Percentiles rank a stretch among this genome's conserved stretches.
These are phyloP conservation scores for Cladorhizidae sp. DNA, from an alignment of 37 sponge, comb jelly and placozoan genomes.

Conservation along the genomic window DNA sequence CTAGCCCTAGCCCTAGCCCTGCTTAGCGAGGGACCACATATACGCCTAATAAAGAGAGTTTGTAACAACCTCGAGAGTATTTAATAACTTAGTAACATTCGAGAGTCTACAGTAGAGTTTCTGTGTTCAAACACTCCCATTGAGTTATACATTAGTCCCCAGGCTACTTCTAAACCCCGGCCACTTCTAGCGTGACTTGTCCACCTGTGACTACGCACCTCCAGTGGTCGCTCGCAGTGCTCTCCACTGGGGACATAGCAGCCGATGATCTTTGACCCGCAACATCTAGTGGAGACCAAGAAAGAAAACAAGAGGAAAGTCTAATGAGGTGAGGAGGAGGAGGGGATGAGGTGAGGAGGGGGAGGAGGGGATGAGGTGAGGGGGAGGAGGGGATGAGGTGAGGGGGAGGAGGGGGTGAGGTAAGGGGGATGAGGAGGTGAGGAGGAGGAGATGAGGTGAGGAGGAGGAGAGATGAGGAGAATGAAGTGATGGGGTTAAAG, in stretches of 20 bases:
- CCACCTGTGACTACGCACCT: no score
- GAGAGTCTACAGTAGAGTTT: no score
- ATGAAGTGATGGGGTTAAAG: not conserved
- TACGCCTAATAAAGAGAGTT: no score
- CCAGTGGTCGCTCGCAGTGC: slow-evolving; percentile 88
- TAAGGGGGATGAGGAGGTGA: not conserved
- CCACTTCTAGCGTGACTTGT: no score
- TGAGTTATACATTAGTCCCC: no score
- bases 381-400: not conserved
- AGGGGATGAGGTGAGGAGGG: not conserved
- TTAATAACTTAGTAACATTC: no score
- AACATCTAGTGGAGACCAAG: slow-evolving; percentile 47
- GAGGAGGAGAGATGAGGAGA: not conserved
- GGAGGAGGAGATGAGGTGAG: not conserved
- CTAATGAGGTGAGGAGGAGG: not conserved
- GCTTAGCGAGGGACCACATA: no score
- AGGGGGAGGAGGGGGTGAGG: not conserved
- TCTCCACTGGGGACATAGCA: slow-evolving; percentile 92
- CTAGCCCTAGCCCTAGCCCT: no score
- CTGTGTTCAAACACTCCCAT: no score
- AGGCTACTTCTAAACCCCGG: no score
- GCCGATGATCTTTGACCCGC: slow-evolving; percentile 80
- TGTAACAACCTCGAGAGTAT: no score
- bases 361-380: not conserved
- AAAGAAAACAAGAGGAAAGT: not conserved